Conservation (phyloP, 2,888 invertebrate genomes). For the Acanthosepion lycidas region DNA sequence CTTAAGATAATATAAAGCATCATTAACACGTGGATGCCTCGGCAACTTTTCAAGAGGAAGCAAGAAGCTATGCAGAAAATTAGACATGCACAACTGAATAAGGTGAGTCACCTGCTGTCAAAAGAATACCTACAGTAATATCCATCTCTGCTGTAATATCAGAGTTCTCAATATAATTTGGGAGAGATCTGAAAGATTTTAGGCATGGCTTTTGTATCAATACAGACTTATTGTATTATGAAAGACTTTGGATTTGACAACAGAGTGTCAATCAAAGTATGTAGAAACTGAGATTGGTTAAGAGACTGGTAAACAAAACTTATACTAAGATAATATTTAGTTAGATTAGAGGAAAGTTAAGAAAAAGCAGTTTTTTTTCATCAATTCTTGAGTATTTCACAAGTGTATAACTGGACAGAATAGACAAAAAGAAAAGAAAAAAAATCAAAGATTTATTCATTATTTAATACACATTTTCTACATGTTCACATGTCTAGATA, state of each 20-base stretch:
- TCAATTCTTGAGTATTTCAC: too few relatives aligned
- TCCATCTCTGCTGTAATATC: neutral
- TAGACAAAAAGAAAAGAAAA: too few relatives aligned
- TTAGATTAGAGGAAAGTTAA: neutral
- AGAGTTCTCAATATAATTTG: neutral
- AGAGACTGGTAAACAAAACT: neutral
- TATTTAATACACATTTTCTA: too few relatives aligned
- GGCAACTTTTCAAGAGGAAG: slow-evolving; percentile 14
- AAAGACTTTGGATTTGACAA: neutral
- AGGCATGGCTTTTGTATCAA: neutral
- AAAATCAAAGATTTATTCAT: too few relatives aligned
- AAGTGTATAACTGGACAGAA: too few relatives aligned
- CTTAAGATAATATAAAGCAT: slow-evolving; percentile 21
- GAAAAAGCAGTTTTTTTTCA: neutral
- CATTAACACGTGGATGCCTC: slow-evolving; percentile 21
- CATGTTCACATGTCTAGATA: too few relatives aligned
- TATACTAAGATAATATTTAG: neutral
- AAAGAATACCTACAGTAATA: neutral
- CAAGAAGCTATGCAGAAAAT: slow-evolving; percentile 4
- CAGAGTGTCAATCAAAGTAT: neutral
- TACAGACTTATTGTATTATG: neutral
- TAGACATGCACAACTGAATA: neutral
- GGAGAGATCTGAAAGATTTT: neutral
- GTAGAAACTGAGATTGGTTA: neutral
- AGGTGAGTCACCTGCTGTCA: slow-evolving; percentile 33